Base-by-base conservation (phyloP, 1,140 invertebrate genomes). In the Camponotus pennsylvanicus region DNA sequence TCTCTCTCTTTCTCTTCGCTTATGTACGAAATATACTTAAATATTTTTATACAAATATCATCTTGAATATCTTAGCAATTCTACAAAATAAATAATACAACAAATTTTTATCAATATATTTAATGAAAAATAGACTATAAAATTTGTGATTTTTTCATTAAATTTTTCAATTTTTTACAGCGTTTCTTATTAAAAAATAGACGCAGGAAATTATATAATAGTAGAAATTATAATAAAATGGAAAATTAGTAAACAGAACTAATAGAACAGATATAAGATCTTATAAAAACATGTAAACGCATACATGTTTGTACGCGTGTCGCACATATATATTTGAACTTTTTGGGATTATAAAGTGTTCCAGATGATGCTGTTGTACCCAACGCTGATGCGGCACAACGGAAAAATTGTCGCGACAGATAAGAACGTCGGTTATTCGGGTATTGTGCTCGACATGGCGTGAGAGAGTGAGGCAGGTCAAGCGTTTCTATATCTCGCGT, bases 391-490 rank as follows among this genome's bases (percentile, higher is more conserved):
- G 52, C 11, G 70, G 73, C 69, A 40, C 27, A 69, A 52, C 21
- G 63, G 88, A 77, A 83, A 89, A 89, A 89, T 89, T 85, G 85
- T 87, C 67, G 70, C 67, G 52, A 27, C 63, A 89, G 89, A 90
- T 90, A 90, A 90, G 80, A 82, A 45, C 59, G 55, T 59, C 75
- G 79, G 85, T 90, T 84, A 90, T 89, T 86, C 88, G 88, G 69
- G 32, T 87, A 89, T 90, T 87, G 88, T 89, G 86, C 88, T 73
- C 69, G 75, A 37, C 69, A 75, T 70, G 32, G 85, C 69, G 67
- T 69, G 61, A 77, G 88, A 49, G 88, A 52, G 88, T 90, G 73
- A 85, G 89, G 89, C 80, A 90, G 89, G 89, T 90, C 89, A 90
- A 87, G 86, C 34, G 40, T 73, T 89, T 75, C 80, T 89, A 85